Evolutionary conservation across 2,113 vertebrate genomes (phyloP).

Genomic region (Poecilia latipinna): DNA sequence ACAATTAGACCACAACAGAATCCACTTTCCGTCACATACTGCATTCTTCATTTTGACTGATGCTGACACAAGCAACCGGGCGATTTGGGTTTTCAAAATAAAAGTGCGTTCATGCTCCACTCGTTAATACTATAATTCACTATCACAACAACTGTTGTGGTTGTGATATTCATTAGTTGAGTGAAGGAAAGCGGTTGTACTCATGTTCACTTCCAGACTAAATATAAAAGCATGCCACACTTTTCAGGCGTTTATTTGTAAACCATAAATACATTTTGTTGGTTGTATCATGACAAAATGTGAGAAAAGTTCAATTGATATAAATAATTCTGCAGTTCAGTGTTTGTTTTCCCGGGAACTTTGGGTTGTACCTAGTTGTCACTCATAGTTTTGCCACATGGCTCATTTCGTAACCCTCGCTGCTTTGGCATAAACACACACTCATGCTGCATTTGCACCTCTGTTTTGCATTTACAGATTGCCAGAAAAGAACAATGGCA

Average conservation of each 20-base stretch:
- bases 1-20: too few relatives aligned
- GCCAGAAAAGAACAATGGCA: not conserved
- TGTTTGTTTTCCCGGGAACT: not conserved
- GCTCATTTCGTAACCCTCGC: not conserved
- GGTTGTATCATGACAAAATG: too few relatives aligned
- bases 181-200: not conserved
- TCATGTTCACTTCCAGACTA: not conserved
- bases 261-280: not conserved
- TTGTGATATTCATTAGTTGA: not conserved
- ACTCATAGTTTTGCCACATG: too few relatives aligned
- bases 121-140: not conserved
- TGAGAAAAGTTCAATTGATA: too few relatives aligned
- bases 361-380: not conserved
- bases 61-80: not conserved
- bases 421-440: not conserved
- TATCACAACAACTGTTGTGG: not conserved
- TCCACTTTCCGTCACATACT: not conserved
- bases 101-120: not conserved
- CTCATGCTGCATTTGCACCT: too few relatives aligned
- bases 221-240: not conserved
- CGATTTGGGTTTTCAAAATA: not conserved
- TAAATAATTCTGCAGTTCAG: too few relatives aligned
- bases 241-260: not conserved
- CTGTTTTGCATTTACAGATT: not conserved
- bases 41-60: not conserved